Evolutionary conservation across 2,888 invertebrate genomes (phyloP), one percentile per base, ranked within the genome.

Genomic region (Torymus aiolomorphi): DNA sequence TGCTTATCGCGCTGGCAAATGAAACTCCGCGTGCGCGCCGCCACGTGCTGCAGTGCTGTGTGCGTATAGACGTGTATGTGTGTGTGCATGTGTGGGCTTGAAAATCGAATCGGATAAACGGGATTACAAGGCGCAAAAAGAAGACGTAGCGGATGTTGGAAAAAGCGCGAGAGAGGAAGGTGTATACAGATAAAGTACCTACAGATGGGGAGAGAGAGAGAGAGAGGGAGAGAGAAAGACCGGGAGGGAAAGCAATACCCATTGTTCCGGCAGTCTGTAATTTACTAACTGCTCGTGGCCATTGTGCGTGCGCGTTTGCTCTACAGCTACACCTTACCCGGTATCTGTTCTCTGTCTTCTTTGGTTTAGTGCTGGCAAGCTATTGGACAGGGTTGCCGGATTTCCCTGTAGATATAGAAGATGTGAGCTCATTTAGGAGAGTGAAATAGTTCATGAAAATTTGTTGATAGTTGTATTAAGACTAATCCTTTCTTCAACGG

Each of bases 271-370:
- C 83, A 83, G 83, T 83, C 84, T 85, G 86, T 87, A 88, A 88
- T 88, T 86, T 87, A 88, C 86, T 87, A 88, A 87, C 88, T 86
- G 85, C 86, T 85, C 86, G 78, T 86, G 78, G 83, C 84, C 82
- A 86, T 87, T 86, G 84, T 87, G 81, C 83, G 74, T 82, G 83
- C 85, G 83, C 82, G 80, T 83, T 83, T 83, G 82, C 84, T 20
- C 20, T 77, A 80, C 85, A 83, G 42, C 42, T 42, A 83, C 85
- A 83, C 84, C 84, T 85, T 84, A 81, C 54, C n/a, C 42, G 42
- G 42, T 61, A 12, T 59, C 62, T 14, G 66, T 76, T 62, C 65
- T 67, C 80, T 66, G 76, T 67, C 69, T 52, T 65, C 78, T 78
- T 76, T 20, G 24, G 18, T 54, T 42, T 42, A 42, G 42, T 42